These are phyloP conservation scores for Ptychadena robeensis DNA, from an alignment of 2,797 vertebrate species.

Conservation along the genomic window DNA sequence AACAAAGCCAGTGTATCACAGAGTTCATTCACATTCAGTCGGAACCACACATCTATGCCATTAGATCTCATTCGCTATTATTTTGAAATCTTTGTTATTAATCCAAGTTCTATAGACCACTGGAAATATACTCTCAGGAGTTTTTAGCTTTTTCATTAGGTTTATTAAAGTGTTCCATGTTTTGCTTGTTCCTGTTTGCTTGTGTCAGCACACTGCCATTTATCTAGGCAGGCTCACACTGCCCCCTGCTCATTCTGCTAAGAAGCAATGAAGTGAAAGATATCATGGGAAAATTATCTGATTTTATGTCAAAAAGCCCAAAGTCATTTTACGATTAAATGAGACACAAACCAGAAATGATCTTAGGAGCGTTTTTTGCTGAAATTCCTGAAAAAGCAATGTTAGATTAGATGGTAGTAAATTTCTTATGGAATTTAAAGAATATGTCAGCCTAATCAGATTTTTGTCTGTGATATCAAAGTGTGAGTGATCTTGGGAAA, in stretches of 20 bases:
- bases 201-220: constrained; percentile 22
- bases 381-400: neutral
- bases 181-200: constrained; percentile 35
- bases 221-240: constrained; percentile 10
- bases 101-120: constrained; percentile 10
- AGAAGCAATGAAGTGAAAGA: constrained; percentile 20
- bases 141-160: constrained; percentile 39
- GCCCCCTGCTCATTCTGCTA: neutral
- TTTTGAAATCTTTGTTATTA: constrained; percentile 33
- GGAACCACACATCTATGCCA: constrained; percentile 5
- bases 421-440: neutral
- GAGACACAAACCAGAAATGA: constrained; percentile 15
- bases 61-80: constrained; percentile 39
- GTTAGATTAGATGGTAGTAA: neutral
- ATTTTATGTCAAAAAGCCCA: constrained; percentile 18
- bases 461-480: too few species aligned
- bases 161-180: constrained; percentile 36
- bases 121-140: constrained; percentile 27
- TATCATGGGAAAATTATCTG: constrained; percentile 14
- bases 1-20: constrained; percentile 16
- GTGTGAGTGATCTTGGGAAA: too few species aligned
- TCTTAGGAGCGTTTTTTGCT: neutral
- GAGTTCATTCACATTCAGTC: neutral
- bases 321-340: constrained; percentile 14
- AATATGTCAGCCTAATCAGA: too few species aligned